A percentile compares a stretch with the other conserved stretches of the same genome.
Conservation (phyloP, 1,140 invertebrate genomes). For the Magallana ariakensis region DNA sequence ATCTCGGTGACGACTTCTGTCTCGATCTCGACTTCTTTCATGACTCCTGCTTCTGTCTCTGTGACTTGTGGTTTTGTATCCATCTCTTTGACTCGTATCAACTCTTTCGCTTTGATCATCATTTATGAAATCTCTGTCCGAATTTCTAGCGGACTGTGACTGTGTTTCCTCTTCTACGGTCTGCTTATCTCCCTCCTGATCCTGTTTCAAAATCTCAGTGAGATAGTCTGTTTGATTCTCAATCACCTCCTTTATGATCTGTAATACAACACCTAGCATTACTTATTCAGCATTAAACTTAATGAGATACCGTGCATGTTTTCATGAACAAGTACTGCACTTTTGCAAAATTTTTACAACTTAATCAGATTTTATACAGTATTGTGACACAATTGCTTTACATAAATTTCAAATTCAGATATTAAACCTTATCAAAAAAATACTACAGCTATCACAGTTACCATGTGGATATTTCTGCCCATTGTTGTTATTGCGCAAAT, state of each 20-base stretch:
- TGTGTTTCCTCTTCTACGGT: not conserved
- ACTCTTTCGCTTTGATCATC: conserved; percentile 7
- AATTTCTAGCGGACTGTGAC: not conserved
- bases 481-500: too few species aligned
- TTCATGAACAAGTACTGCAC: too few species aligned
- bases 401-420: too few species aligned
- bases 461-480: too few species aligned
- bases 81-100: not conserved
- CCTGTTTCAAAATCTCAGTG: conserved; percentile 68
- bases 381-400: too few species aligned
- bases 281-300: too few species aligned
- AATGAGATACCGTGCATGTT: too few species aligned
- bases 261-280: not conserved
- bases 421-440: too few species aligned
- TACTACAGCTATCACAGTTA: too few species aligned
- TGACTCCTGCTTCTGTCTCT: too few species aligned
- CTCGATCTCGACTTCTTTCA: not conserved
- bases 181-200: conserved; percentile 10
- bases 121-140: not conserved
- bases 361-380: too few species aligned
- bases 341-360: too few species aligned
- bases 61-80: not conserved
- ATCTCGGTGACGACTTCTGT: not conserved
- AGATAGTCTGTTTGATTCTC: conserved; percentile 82
- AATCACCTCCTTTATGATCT: conserved; percentile 77